phyloP scores from a whole-genome alignment of 1,140 invertebrate genomes.

The Pogonomyrmex barbatus region DNA sequence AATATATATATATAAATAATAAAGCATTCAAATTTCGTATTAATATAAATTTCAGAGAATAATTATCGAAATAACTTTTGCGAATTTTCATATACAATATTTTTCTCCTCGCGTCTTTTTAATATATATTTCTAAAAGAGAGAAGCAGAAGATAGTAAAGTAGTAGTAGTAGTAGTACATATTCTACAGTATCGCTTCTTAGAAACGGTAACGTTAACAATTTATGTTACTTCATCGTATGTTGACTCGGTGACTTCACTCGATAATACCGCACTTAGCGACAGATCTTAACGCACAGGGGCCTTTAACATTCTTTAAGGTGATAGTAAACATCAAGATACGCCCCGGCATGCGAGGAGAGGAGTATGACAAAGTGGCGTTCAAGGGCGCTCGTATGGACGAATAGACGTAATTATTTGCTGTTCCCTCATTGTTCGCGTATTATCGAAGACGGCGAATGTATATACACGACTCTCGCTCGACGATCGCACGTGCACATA shows the following conservation, averaged over 20 bases:
- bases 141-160: not conserved
- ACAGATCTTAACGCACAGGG: not conserved
- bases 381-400: constrained; percentile 31
- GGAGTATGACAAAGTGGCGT: constrained; percentile 16
- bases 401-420: constrained; percentile 55
- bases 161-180: not conserved
- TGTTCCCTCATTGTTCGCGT: constrained; percentile 48
- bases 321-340: constrained; percentile 24
- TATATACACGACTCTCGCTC: not conserved
- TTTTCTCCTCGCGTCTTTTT: not conserved
- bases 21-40: constrained; percentile 18
- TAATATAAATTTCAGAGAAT: constrained; percentile 1
- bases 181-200: not conserved
- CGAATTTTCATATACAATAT: not conserved
- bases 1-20: not conserved
- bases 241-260: not conserved
- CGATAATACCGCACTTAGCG: not conserved
- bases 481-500: not conserved
- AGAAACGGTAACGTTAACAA: not conserved
- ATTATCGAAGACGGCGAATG: constrained; percentile 49
- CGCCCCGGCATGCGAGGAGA: not conserved
- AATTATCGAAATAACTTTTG: constrained; percentile 3
- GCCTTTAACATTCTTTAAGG: constrained; percentile 17
- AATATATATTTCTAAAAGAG: not conserved
- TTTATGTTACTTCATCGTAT: not conserved